A percentile compares a stretch with the other conserved stretches of the same genome.
phyloP scores from a whole-genome alignment of 2,888 invertebrate genomes.

The Emmelina monodactyla region DNA sequence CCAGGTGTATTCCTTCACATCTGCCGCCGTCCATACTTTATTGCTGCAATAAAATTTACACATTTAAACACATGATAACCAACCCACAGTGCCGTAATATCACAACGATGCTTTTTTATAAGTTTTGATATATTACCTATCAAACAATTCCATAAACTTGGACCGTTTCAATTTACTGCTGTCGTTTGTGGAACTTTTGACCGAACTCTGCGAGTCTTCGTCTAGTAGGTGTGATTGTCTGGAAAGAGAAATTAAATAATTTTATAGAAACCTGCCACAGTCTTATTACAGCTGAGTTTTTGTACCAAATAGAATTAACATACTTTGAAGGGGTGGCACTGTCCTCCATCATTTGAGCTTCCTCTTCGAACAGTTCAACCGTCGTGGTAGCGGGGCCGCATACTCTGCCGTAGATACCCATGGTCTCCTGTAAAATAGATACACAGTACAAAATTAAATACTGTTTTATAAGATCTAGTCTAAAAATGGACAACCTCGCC shows the following conservation, averaged over 20 bases:
- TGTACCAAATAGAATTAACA: constrained; percentile 18
- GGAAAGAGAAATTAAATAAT: too few relatives aligned
- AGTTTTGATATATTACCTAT: constrained; percentile 35
- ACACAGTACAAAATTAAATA: too few relatives aligned
- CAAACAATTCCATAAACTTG: constrained; percentile 55
- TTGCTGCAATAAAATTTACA: constrained; percentile 38
- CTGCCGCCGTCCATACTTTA: constrained; percentile 79
- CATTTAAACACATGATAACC: too few relatives aligned
- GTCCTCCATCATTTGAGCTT: constrained; percentile 80
- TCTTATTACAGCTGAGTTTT: background rate
- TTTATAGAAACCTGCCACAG: background rate
- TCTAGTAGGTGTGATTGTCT: constrained; percentile 63
- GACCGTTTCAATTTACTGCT: constrained; percentile 61
- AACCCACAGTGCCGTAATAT: too few relatives aligned
- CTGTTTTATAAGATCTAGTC: too few relatives aligned
- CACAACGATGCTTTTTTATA: too few relatives aligned
- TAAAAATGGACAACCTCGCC: too few relatives aligned
- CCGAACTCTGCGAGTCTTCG: constrained; percentile 86
- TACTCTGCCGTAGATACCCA: constrained; percentile 58
- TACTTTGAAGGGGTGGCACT: constrained; percentile 60
- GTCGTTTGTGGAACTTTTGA: constrained; percentile 77
- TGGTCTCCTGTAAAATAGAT: constrained; percentile 41
- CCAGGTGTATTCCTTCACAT: constrained; percentile 95
- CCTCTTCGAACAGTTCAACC: constrained; percentile 73
- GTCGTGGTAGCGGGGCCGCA: constrained; percentile 58